Conservation (phyloP, 2,797 vertebrate species). For the Rhodeus uyekii region DNA sequence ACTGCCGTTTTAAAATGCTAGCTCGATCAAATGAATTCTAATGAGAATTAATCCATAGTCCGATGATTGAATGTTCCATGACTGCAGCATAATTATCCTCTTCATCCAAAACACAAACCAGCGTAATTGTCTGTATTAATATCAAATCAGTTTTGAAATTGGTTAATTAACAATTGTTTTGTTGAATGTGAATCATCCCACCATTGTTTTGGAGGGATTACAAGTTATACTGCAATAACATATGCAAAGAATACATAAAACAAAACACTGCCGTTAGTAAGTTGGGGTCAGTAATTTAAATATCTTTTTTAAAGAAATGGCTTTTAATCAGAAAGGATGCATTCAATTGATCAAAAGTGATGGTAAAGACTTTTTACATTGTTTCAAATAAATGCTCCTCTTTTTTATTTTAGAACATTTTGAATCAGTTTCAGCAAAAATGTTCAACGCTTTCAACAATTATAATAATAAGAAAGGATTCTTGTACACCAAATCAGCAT, state of each 20-base stretch:
- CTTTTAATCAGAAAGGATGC: not conserved
- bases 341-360: not conserved
- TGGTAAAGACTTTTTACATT: not conserved
- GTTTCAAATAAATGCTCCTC: not conserved
- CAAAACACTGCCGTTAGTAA: not conserved
- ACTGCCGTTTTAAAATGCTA: not conserved
- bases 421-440: not conserved
- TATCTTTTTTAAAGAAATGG: not conserved
- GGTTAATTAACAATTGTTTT: not conserved
- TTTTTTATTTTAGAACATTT: no score
- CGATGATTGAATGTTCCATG: not conserved
- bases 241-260: not conserved
- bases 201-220: not conserved
- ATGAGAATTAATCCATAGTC: slow-evolving; percentile 27
- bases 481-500: not conserved
- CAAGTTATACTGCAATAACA: not conserved
- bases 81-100: not conserved
- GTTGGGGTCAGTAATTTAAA: no score
- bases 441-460: not conserved
- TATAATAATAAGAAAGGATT: not conserved
- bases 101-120: slow-evolving; percentile 8
- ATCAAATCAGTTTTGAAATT: not conserved
- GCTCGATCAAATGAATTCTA: slow-evolving; percentile 3
- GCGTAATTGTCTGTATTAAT: slow-evolving; percentile 3
- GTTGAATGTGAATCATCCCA: not conserved